Evolutionary conservation across 2,888 invertebrate genomes (phyloP), one percentile per base, ranked within the genome.

Genomic region (Carpatolechia fugitivella): DNA sequence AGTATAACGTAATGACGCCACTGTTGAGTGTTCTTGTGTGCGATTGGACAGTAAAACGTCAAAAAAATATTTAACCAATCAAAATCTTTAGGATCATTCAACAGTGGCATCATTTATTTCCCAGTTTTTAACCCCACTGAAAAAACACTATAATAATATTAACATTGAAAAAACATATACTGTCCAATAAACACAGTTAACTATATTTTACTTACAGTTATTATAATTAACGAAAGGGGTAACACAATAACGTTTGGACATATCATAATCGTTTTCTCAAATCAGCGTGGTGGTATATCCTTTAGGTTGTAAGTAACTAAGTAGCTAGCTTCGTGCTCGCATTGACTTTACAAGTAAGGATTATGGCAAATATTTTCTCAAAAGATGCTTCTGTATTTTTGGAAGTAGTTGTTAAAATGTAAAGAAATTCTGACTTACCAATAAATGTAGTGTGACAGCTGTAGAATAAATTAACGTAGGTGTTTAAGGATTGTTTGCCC

Each of bases 201-300:
- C 7, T 36, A n/a, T 24, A 24, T 6, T 24, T 24, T 24, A 24
- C 6, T n/a, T n/a, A n/a, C n/a, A n/a, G n/a, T n/a, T n/a, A 16
- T 14, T 7, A 8, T 16, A 14, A 18, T 14, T 36, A n/a, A 5
- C 13, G 14, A 36, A 44, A 72, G 76, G 75, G 78, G 75, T 78
- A 76, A 72, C 64, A 66, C n/a, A n/a, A n/a, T n/a, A n/a, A n/a
- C n/a, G n/a, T 14, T 66, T 57, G 74, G 72, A 83, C 84, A 83
- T 82, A 83, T 83, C 83, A 83, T 68, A 54, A 44, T 36, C 14
- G 29, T 53, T 50, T 47, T 50, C 62, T 64, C 59, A 69, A 70
- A 70, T 75, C 76, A 74, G 71, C 65, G 70, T 69, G 80, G 78
- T 77, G 75, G 77, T 73, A 72, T 85, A 79, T 71, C 70, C 75